Percentiles rank a stretch among this genome's conserved stretches.
Conservation (phyloP, 2,113 vertebrate genomes). For the Nibea coibor region DNA sequence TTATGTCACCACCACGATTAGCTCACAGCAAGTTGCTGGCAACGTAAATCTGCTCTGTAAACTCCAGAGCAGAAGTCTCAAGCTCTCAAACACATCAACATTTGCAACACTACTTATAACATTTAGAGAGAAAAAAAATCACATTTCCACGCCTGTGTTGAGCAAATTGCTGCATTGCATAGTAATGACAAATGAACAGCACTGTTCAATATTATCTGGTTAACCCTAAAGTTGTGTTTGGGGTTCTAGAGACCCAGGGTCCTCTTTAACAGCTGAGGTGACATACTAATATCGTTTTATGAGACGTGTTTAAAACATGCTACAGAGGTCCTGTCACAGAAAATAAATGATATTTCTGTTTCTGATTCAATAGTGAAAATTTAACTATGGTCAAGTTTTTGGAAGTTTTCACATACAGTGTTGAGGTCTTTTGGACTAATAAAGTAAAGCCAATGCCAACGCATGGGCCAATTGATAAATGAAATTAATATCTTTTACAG, state of each 20-base stretch:
- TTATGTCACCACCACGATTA: conserved; percentile 86
- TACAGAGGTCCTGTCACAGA: background rate
- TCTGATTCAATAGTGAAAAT: too few relatives aligned
- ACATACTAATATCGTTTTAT: background rate
- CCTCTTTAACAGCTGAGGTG: background rate
- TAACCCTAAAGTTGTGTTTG: background rate
- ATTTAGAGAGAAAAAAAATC: background rate
- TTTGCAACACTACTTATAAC: background rate
- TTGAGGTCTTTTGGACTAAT: too few relatives aligned
- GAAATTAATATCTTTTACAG: background rate
- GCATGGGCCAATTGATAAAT: background rate
- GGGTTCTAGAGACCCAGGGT: background rate
- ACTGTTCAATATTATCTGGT: background rate
- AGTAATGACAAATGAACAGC: background rate
- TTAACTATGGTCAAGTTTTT: background rate
- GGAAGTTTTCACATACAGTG: background rate
- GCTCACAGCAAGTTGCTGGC: conserved; percentile 86
- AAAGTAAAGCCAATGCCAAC: background rate
- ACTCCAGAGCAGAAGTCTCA: conserved; percentile 31
- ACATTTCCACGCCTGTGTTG: background rate
- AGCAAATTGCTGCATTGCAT: background rate
- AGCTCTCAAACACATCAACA: background rate
- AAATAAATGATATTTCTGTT: background rate
- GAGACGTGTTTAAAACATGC: background rate
- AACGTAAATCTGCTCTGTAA: conserved; percentile 89